Base-by-base conservation (phyloP, 2,888 invertebrate species). In the Bombylius discolor region DNA sequence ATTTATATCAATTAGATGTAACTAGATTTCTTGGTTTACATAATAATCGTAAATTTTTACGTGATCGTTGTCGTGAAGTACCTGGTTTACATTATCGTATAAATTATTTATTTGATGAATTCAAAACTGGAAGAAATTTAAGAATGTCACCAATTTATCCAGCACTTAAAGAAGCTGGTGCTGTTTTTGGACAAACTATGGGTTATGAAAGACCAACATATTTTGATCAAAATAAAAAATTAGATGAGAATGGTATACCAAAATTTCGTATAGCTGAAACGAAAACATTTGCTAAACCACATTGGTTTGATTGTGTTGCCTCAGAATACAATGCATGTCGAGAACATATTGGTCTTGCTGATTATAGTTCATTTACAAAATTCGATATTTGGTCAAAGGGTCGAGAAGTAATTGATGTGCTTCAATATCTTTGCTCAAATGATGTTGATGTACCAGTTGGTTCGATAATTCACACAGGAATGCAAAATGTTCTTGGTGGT, bases 301-400 rank as follows among this genome's bases (percentile, higher is more conserved):
- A 81, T 31, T 98, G 96, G 96, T 94, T 94, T 73, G 89, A 91
- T 60, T 79, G 81, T 51, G 94, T 94, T 1, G 84, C 87, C 52
- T 76, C 80, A 1, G 98, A 98, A 72, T 98, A 98, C 73, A 87
- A 86, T 68, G 92, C 93, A 0, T 97, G 97, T 67, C 79, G 97
- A 54, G 96, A 97, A 73, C 81, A 87, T 4, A 86, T 97, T 55
- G 95, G 95, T 14, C 77, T 98, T 4, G 87, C 95, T 54, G 98
- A 98, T 75, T 98, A 98, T 77, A 95, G 96, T 4, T 95, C 95
- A 0, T 98, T 97, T 72, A 91, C 96, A 12, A 98, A 98, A 77
- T 85, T 94, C 60, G 97, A 97, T 74, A 74, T 98, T 58, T 89
- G 89, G 87, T 92, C 94, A 0, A 87, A 87, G 70, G 89, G 88